phyloP scores from a whole-genome alignment of 2,113 vertebrate species.

The Fukomys damarensis region DNA sequence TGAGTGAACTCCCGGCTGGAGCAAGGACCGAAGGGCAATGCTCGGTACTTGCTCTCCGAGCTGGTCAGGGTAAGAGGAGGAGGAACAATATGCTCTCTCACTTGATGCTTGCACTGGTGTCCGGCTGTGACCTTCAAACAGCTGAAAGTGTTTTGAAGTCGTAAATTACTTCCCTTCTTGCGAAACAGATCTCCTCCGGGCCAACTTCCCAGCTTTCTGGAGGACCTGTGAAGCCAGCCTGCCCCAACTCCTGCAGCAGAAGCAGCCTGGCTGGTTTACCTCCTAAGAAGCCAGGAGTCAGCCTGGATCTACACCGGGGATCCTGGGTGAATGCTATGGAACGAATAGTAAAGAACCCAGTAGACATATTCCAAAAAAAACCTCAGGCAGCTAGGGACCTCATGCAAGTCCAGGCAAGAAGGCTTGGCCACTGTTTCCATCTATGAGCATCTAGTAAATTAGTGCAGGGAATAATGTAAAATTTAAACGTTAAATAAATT shows the following conservation, averaged over 20 bases:
- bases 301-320: background rate
- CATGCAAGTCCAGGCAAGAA: background rate
- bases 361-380: background rate
- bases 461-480: slow-evolving; percentile 1
- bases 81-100: background rate
- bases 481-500: background rate
- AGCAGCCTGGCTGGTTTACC: background rate
- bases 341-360: background rate
- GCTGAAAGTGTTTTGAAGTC: background rate
- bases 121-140: background rate
- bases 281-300: background rate
- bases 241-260: too few species aligned
- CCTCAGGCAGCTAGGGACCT: background rate
- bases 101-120: background rate
- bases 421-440: background rate
- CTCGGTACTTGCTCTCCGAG: background rate
- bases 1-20: background rate
- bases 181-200: background rate
- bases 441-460: background rate
- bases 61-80: background rate
- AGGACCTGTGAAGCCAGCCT: background rate
- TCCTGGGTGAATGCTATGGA: background rate
- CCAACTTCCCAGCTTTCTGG: background rate
- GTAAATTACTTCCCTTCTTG: background rate
- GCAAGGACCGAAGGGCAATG: background rate